Percentiles rank a stretch among this genome's conserved stretches.
Conservation (phyloP, 2,797 vertebrate genomes). For the Dryobates pubescens region DNA sequence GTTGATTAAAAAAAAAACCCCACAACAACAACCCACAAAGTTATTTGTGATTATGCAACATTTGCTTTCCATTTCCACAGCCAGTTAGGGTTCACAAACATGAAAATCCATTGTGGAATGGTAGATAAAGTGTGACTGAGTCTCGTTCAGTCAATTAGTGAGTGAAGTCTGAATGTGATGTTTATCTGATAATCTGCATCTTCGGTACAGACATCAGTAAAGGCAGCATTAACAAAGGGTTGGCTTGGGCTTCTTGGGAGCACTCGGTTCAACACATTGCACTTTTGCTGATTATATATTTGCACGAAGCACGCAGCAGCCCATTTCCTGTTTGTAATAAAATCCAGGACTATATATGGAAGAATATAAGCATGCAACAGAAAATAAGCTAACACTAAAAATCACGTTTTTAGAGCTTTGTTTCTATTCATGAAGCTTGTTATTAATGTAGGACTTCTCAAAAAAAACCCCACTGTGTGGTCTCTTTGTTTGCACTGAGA, state of each 20-base stretch:
- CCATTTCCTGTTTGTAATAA: background rate
- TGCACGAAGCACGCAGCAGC: slow-evolving; percentile 7
- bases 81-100: slow-evolving; percentile 91
- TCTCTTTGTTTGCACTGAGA: slow-evolving; percentile 48
- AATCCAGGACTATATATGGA: slow-evolving; percentile 25
- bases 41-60: slow-evolving; percentile 87
- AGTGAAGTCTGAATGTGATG: slow-evolving; percentile 79
- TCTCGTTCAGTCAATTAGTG: slow-evolving; percentile 90
- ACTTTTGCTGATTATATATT: background rate
- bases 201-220: background rate
- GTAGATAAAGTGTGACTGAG: slow-evolving; percentile 89
- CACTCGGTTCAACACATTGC: background rate
- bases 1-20: slow-evolving; percentile 60
- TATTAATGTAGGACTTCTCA: slow-evolving; percentile 19
- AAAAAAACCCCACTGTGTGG: background rate
- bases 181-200: slow-evolving; percentile 75
- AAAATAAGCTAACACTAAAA: slow-evolving; percentile 20
- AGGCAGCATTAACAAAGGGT: background rate
- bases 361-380: background rate
- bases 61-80: slow-evolving; percentile 89
- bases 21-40: slow-evolving; percentile 21
- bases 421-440: slow-evolving; percentile 39
- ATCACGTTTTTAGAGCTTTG: slow-evolving; percentile 9
- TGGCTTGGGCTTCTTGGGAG: slow-evolving; percentile 8
- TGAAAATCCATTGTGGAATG: slow-evolving; percentile 91